These are phyloP conservation scores for Creontiades dilutus DNA, from an alignment of 2,888 invertebrate species.

Conservation along the genomic window DNA sequence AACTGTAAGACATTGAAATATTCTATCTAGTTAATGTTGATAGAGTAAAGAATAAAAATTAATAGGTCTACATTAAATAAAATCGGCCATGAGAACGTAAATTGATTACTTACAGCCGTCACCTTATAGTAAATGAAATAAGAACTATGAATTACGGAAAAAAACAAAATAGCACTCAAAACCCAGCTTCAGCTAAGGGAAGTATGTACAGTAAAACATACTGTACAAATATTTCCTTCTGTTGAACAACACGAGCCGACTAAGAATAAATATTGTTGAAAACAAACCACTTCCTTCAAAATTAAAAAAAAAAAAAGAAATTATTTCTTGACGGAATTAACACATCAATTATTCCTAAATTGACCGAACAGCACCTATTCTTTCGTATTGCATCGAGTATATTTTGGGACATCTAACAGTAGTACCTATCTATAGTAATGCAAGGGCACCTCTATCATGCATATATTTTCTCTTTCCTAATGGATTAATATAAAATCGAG, in stretches of 20 bases:
- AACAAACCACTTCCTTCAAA: neutral
- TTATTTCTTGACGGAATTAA: no score
- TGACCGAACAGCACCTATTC: constrained; percentile 33
- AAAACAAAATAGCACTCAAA: neutral
- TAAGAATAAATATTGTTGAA: neutral
- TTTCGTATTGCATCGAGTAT: neutral
- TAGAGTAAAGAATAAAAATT: no score
- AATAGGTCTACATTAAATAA: no score
- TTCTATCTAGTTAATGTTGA: no score
- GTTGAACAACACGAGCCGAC: no score
- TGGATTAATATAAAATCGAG: constrained; percentile 31
- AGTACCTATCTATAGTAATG: neutral
- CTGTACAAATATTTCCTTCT: no score
- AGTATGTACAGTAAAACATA: no score
- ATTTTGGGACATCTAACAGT: constrained; percentile 18
- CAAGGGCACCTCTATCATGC: neutral
- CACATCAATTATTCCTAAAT: constrained; percentile 1
- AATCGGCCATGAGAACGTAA: no score
- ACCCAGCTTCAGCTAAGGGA: neutral
- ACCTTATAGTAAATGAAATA: no score
- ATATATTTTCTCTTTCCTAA: constrained; percentile 2
- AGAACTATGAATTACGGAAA: neutral
- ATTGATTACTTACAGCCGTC: no score
- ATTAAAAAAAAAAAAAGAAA: neutral
- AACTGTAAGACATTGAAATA: no score